These are phyloP conservation scores for Melitaea cinxia DNA, from an alignment of 1,140 invertebrate genomes.

Conservation along the genomic window DNA sequence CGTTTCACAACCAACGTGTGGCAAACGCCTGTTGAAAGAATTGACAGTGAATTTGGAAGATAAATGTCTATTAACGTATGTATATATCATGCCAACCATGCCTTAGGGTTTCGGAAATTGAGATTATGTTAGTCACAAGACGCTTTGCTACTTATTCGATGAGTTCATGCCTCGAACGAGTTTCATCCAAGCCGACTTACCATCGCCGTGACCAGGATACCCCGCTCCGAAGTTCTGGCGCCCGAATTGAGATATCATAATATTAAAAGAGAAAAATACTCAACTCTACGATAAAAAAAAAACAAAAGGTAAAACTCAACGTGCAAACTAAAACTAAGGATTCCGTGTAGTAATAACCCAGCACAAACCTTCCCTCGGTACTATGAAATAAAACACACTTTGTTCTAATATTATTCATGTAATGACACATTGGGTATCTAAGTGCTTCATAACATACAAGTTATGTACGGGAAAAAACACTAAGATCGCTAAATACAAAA, in stretches of 20 bases:
- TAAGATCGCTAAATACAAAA: slow-evolving; percentile 64
- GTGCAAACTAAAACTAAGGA: slow-evolving; percentile 63
- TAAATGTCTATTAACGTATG: slow-evolving; percentile 59
- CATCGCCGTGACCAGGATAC: slow-evolving; percentile 26
- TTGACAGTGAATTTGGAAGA: slow-evolving; percentile 79
- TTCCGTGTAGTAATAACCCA: slow-evolving; percentile 61
- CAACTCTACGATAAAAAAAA: slow-evolving; percentile 17
- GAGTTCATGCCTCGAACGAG: slow-evolving; percentile 46
- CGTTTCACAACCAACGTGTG: slow-evolving; percentile 79
- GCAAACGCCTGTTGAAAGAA: slow-evolving; percentile 69
- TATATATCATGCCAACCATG: slow-evolving; percentile 64
- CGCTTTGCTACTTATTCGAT: slow-evolving; percentile 40
- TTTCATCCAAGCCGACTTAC: slow-evolving; percentile 45
- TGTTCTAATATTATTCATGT: slow-evolving; percentile 78
- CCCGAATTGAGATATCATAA: slow-evolving; percentile 33
- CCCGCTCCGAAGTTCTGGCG: slow-evolving; percentile 39
- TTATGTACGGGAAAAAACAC: slow-evolving; percentile 62
- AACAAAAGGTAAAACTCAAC: slow-evolving; percentile 42
- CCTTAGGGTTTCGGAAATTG: slow-evolving; percentile 40
- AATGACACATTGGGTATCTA: slow-evolving; percentile 75
- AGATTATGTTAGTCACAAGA: slow-evolving; percentile 53
- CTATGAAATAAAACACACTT: slow-evolving; percentile 77
- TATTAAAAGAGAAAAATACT: slow-evolving; percentile 15
- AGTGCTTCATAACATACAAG: slow-evolving; percentile 68
- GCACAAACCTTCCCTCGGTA: slow-evolving; percentile 53